Conservation (phyloP, 2,888 invertebrate genomes). For the Galerucella nymphaeae region DNA sequence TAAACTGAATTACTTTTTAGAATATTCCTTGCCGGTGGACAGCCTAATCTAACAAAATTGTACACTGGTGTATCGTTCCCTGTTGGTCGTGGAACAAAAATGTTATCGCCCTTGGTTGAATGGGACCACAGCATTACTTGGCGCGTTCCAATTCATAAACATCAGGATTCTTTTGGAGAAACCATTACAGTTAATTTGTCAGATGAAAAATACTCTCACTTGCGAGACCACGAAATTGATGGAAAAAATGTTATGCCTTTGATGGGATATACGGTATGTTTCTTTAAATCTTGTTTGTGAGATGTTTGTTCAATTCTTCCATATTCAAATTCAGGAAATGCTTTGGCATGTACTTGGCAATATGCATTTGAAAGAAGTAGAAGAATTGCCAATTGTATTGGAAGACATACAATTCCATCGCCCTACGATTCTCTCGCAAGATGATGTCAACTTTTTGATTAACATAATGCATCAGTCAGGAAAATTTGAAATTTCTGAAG, state of each 20-base stretch:
- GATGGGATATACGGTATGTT: conserved; percentile 65
- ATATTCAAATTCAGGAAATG: conserved; percentile 52
- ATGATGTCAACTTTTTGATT: conserved; percentile 54
- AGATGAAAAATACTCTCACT: conserved; percentile 39
- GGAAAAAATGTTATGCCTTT: conserved; percentile 69
- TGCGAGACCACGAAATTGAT: conserved; percentile 50
- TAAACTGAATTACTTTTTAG: conserved; percentile 67
- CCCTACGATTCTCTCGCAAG: conserved; percentile 67
- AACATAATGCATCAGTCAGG: conserved; percentile 52
- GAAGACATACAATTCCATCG: conserved; percentile 70
- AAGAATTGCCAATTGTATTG: conserved; percentile 68
- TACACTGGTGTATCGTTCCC: conserved; percentile 81
- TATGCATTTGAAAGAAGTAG: conserved; percentile 56
- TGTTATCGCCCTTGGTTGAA: conserved; percentile 80
- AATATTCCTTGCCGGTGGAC: conserved; percentile 79
- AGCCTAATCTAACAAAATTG: conserved; percentile 77
- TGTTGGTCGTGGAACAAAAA: conserved; percentile 86
- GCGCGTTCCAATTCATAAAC: conserved; percentile 76
- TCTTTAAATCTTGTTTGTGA: background rate
- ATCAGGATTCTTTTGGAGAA: conserved; percentile 78
- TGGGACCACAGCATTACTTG: conserved; percentile 89
- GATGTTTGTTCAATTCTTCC: background rate
- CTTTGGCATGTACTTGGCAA: conserved; percentile 69
- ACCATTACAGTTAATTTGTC: conserved; percentile 78
- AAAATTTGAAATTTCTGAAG: conserved; percentile 64